Conservation (phyloP, 2,113 vertebrate genomes). For the Grus americana region DNA sequence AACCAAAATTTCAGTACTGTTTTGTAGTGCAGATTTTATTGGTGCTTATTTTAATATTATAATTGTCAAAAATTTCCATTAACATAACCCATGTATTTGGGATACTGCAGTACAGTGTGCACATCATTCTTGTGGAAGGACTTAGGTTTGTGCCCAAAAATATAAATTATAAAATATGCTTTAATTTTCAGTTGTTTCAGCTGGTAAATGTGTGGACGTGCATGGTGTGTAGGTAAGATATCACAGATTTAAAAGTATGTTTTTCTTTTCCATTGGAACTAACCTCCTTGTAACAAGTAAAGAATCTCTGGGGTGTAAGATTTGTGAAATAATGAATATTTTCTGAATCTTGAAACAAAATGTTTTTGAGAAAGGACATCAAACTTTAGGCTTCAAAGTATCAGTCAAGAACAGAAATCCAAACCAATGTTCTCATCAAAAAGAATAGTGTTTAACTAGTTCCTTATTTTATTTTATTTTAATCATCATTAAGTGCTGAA, state of each 20-base stretch:
- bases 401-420: not conserved
- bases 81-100: not conserved
- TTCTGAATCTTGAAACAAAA: not conserved
- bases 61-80: not conserved
- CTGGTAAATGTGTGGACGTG: not conserved
- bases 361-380: not conserved
- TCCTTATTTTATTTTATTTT: not conserved
- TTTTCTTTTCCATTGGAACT: not conserved
- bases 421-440: not conserved
- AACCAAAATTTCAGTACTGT: not conserved
- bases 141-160: not conserved
- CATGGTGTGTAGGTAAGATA: not conserved
- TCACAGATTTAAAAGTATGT: not conserved
- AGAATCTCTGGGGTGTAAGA: not conserved
- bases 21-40: not conserved
- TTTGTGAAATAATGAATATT: not conserved
- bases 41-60: not conserved
- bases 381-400: not conserved
- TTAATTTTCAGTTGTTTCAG: not conserved
- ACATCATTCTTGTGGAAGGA: not conserved
- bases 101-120: not conserved
- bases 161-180: not conserved
- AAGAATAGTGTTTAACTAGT: not conserved
- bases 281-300: not conserved
- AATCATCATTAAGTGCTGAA: not conserved